Percentiles rank a stretch among this genome's conserved stretches.
Conservation (phyloP, 2,888 invertebrate species). For the Dione juno region DNA sequence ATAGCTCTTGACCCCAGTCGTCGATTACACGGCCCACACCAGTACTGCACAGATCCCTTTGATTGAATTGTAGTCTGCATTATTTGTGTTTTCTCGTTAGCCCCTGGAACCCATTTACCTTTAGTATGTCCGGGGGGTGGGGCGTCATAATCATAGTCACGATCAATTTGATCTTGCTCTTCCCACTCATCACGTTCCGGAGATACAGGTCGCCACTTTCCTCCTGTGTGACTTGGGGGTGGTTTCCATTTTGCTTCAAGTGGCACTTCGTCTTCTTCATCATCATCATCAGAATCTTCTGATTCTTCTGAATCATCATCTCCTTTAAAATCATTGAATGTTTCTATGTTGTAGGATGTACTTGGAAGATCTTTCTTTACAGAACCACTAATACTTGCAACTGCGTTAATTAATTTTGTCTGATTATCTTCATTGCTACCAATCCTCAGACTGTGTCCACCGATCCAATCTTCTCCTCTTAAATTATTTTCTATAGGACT, state of each 20-base stretch:
- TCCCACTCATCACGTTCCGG: conserved; percentile 84
- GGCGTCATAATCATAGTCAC: conserved; percentile 80
- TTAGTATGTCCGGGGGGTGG: conserved; percentile 89
- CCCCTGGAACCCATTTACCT: conserved; percentile 92
- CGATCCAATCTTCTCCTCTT: conserved; percentile 85
- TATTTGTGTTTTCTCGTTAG: conserved; percentile 78
- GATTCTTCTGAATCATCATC: conserved; percentile 81
- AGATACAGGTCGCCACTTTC: conserved; percentile 76
- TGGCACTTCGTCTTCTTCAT: conserved; percentile 72
- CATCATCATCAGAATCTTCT: conserved; percentile 84
- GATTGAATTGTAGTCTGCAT: conserved; percentile 80
- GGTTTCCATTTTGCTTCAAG: conserved; percentile 91
- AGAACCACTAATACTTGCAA: conserved; percentile 84
- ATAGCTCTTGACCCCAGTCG: conserved; percentile 88
- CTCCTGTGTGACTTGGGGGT: conserved; percentile 76
- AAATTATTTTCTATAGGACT: conserved; percentile 73
- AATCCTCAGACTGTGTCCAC: conserved; percentile 83
- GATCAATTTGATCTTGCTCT: conserved; percentile 77
- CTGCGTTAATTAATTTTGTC: conserved; percentile 86
- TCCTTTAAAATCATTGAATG: conserved; percentile 70
- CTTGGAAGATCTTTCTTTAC: conserved; percentile 79
- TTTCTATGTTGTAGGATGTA: conserved; percentile 67
- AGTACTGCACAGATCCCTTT: conserved; percentile 85
- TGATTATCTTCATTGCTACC: conserved; percentile 83
- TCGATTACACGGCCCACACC: conserved; percentile 92